A percentile compares a stretch with the other conserved stretches of the same genome.
Conservation (phyloP, 92 coral and sea anemone species). For the Zoanthus gigantus region DNA sequence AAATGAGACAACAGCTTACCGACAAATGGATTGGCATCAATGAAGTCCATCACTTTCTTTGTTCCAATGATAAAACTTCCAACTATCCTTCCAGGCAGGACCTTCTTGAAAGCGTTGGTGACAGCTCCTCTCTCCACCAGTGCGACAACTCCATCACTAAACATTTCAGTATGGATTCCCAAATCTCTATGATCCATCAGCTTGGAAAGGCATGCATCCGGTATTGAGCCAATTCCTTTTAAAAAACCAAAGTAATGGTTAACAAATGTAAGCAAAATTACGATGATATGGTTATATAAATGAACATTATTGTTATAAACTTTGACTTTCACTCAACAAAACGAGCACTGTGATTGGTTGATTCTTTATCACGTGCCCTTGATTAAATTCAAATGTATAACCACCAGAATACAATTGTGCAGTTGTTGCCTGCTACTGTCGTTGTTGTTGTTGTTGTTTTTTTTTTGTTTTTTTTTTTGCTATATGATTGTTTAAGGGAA, state of each 20-base stretch:
- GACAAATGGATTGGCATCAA: conserved; percentile 93
- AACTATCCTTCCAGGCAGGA: conserved; percentile 90
- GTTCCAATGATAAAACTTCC: conserved; percentile 97
- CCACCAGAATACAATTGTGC: too few species aligned
- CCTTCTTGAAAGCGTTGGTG: conserved; percentile 83
- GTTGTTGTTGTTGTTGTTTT: too few species aligned
- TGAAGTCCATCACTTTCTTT: conserved; percentile 87
- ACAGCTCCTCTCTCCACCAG: conserved; percentile 88
- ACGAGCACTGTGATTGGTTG: too few species aligned
- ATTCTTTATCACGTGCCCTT: too few species aligned
- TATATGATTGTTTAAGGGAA: too few species aligned
- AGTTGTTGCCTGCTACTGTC: too few species aligned
- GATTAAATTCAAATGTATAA: too few species aligned
- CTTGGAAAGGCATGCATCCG: conserved; percentile 84
- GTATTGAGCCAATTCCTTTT: conserved; percentile 90
- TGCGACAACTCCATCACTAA: conserved; percentile 95
- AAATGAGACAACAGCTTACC: conserved; percentile 60
- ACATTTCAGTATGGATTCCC: conserved; percentile 98
- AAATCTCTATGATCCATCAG: conserved; percentile 86
- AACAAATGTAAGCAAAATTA: neutral
- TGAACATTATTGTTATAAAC: too few species aligned
- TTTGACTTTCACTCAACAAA: too few species aligned
- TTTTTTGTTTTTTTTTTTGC: too few species aligned
- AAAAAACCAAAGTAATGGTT: neutral
- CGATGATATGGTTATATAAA: neutral